These are phyloP conservation scores for Chloroceryle amazona DNA, from an alignment of 2,797 vertebrate genomes.

Conservation along the genomic window DNA sequence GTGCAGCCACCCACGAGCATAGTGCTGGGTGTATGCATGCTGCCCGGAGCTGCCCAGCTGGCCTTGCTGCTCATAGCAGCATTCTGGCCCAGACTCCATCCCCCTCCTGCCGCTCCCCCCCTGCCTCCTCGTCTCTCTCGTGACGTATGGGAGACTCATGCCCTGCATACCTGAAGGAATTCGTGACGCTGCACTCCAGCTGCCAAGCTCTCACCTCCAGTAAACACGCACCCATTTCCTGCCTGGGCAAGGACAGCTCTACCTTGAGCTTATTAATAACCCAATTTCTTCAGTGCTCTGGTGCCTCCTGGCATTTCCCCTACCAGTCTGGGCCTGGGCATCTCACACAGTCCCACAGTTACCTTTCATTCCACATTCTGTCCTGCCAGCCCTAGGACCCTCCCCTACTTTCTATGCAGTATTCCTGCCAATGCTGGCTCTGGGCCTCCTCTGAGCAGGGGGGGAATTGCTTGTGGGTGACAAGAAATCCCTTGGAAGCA, in stretches of 20 bases:
- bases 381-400: neutral
- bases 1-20: rapidly evolving
- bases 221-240: constrained; percentile 49
- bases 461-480: neutral
- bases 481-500: neutral
- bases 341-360: neutral
- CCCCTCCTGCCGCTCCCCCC: neutral
- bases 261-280: constrained; percentile 39
- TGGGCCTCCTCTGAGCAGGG: neutral
- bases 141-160: constrained; percentile 40
- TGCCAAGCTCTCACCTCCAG: constrained; percentile 41
- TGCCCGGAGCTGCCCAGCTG: neutral
- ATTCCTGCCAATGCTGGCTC: neutral
- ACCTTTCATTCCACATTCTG: neutral
- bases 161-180: neutral
- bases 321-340: neutral
- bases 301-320: constrained; percentile 6
- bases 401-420: neutral
- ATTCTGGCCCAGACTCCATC: neutral
- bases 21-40: rapidly evolving
- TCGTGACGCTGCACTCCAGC: neutral
- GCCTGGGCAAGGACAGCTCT: constrained; percentile 32
- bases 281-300: neutral
- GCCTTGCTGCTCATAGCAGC: neutral
- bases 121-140: neutral